Evolutionary conservation across 1,140 invertebrate genomes (phyloP), one percentile per base, ranked within the genome.

Genomic region (Lithobius niger): DNA sequence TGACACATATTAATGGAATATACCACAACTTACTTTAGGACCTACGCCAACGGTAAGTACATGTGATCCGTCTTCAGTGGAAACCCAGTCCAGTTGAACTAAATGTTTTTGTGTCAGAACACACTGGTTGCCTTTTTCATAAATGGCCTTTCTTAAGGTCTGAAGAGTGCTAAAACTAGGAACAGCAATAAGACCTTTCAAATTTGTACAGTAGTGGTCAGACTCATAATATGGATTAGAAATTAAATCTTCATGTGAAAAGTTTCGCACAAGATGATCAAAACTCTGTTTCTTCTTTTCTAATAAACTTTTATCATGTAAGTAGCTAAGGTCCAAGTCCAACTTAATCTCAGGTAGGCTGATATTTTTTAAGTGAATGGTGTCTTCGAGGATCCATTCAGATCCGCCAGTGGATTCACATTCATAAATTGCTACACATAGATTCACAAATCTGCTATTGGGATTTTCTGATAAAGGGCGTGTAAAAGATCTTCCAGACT

Each of bases 351-450:
- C 69, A 0, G 88, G 87, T 54, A 92, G 65, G 66, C 86, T 84
- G 56, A 92, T 86, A 62, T 92, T 92, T 66, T 86, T 83, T 56
- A 95, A 70, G 61, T 89, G 84, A 60, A 94, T 91, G 0, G 88
- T 94, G 64, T 99, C 96, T 70, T 99, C 96, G n/a, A 95, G 71
- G n/a, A 94, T 80, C 96, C 96, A 99, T 68, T 98, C 94, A n/a
- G 81, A 80, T 18, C 77, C 95, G 55, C 96, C 96, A 25, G 92
- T 96, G 59, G 92, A 96, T 75, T 99, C 96, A 69, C 96, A 99
- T 71, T 99, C 96, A 73, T 96, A 98, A 58, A 99, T 95, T n/a
- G 89, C 88, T 1, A 99, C 88, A 65, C 69, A 90, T 0, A 97
- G 74, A 69, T 95, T 96, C 36, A 95, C 86, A 69, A 88, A 94